Conservation (phyloP, 2,113 vertebrate species). For the Scortum barcoo region DNA sequence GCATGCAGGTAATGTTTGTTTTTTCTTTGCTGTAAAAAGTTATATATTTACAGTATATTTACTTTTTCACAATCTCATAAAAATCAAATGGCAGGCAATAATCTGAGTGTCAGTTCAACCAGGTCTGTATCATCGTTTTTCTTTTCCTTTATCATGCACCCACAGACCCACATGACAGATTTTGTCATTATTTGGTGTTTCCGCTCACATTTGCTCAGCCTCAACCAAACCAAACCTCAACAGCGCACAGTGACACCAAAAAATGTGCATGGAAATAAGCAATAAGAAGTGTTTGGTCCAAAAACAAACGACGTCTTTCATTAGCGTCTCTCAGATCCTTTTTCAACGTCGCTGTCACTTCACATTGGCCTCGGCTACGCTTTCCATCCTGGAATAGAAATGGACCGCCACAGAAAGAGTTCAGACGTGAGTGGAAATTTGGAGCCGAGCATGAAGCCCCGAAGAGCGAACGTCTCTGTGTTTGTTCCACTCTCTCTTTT, state of each 20-base stretch:
- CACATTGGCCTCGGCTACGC: constrained; percentile 3
- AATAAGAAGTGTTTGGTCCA: neutral
- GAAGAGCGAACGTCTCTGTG: constrained; percentile 21
- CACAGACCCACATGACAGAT: too few relatives aligned
- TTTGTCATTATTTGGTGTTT: neutral
- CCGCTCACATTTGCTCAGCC: neutral
- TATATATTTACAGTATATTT: neutral
- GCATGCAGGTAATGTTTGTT: too few relatives aligned
- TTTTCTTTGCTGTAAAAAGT: too few relatives aligned
- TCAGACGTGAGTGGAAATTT: constrained; percentile 17
- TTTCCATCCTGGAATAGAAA: constrained; percentile 24
- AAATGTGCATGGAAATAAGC: neutral
- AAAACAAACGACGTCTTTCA: constrained; percentile 21
- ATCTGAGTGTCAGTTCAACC: too few relatives aligned
- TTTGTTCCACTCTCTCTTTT: constrained; percentile 52
- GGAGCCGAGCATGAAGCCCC: constrained; percentile 18
- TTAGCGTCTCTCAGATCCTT: constrained; percentile 8
- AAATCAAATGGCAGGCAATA: too few relatives aligned
- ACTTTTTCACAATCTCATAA: neutral
- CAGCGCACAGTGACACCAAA: neutral
- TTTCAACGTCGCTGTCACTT: constrained; percentile 16
- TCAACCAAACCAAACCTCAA: neutral
- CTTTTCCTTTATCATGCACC: too few relatives aligned
- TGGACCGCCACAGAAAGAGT: constrained; percentile 6
- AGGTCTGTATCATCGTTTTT: too few relatives aligned